Conservation (phyloP, 2,113 vertebrate species). For the Sciurus niger region DNA sequence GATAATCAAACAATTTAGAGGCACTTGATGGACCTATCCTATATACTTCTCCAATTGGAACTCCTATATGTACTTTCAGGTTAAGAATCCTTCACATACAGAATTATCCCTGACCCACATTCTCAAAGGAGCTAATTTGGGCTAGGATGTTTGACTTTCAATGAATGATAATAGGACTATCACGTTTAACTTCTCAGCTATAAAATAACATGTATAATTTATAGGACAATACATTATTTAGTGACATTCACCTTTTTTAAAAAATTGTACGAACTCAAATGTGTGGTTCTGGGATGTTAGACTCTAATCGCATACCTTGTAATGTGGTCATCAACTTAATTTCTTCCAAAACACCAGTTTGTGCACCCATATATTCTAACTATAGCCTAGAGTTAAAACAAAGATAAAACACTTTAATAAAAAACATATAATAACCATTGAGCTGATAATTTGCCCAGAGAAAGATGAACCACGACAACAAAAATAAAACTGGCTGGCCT, state of each 20-base stretch:
- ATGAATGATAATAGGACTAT: slow-evolving; percentile 70
- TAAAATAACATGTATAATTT: slow-evolving; percentile 80
- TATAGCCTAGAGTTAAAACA: background rate
- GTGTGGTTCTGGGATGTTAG: slow-evolving; percentile 1
- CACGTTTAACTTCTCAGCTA: slow-evolving; percentile 70
- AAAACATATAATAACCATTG: background rate
- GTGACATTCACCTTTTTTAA: slow-evolving; percentile 53
- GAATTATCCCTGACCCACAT: slow-evolving; percentile 69
- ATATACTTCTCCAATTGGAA: slow-evolving; percentile 64
- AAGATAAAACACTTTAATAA: slow-evolving; percentile 60
- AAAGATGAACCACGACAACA: slow-evolving; percentile 49
- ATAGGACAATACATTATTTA: slow-evolving; percentile 77
- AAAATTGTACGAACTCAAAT: slow-evolving; percentile 64
- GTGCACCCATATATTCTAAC: slow-evolving; percentile 66
- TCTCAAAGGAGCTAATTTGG: slow-evolving; percentile 63
- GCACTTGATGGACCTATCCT: background rate
- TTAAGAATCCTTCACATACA: slow-evolving; percentile 47
- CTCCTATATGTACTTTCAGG: slow-evolving; percentile 30
- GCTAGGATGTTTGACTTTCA: slow-evolving; percentile 74
- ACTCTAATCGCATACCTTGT: background rate
- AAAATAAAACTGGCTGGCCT: background rate
- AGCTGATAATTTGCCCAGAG: slow-evolving; percentile 43
- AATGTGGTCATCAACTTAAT: slow-evolving; percentile 38
- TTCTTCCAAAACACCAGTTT: background rate
- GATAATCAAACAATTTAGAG: slow-evolving; percentile 36